Base-by-base conservation (phyloP, 2,113 vertebrate genomes). In the Seriola quinqueradiata region DNA sequence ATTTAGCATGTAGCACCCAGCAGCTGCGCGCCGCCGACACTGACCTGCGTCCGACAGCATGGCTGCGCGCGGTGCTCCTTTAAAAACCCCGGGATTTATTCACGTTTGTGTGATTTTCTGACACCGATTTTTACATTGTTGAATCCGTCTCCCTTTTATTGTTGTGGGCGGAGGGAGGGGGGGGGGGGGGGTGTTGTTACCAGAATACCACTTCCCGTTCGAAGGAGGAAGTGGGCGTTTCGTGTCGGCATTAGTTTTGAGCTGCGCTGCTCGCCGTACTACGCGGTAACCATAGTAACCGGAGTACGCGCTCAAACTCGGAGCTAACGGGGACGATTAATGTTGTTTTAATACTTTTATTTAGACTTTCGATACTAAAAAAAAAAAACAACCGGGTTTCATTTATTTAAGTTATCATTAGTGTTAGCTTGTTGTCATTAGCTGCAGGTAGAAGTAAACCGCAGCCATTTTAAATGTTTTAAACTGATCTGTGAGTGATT, bases 1-100 rank as follows among this genome's bases (percentile, higher is more conserved):
- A 25, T 66, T 77, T 92, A 93, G 91, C 92, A 82, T 38, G 64
- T 87, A 88, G 86, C 89, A 55, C 58, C 17, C 48, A 66, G 1
- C 34, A 44, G 44, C 76, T n/a, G 52, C 23, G 25, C 38, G 25
- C 10, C 23, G 2, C 5, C 5, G 55, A 36, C 48, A 90, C 92
- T 77, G 17, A 95, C 95, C 94, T 94, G 94, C 86, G 70, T 94
- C 94, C 81, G 94, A 93, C 70, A 94, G 83, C 94, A 95, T 95
- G 46, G 10, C 83, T 44, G 63, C 32, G 76, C 4, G 40, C 4
- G 46, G 9, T 10, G 16, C n/a, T 11, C 23, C 69, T 17, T 12
- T 16, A 7, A 19, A 55, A 8, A 11, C 16, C 28, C 19, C 19
- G 3, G 14, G 64, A 0, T 54, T 28, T 40, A 25, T 3, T 5